Percentiles rank a stretch among this genome's conserved stretches.
Conservation (phyloP, 2,888 invertebrate genomes). For the Asteroscopus sphinx region DNA sequence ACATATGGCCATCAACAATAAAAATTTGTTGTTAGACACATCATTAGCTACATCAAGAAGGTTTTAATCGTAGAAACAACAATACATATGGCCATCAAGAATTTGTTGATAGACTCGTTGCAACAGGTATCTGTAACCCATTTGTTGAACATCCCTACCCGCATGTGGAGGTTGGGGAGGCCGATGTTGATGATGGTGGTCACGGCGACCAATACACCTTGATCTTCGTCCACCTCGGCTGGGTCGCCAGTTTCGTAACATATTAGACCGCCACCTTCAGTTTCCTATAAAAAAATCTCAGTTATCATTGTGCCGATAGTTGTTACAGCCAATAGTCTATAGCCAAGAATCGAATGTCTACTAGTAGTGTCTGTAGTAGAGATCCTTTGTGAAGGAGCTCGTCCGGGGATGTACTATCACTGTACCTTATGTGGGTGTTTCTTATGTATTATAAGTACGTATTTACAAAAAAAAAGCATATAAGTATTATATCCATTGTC, state of each 20-base stretch:
- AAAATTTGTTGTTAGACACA: no score
- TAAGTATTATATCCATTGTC: no score
- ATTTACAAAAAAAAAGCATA: no score
- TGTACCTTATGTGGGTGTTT: no score
- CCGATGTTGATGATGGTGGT: slow-evolving; percentile 66
- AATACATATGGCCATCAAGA: slow-evolving; percentile 26
- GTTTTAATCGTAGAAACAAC: slow-evolving; percentile 22
- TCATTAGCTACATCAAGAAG: slow-evolving; percentile 7
- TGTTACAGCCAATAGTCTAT: no score
- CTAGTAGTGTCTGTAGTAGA: no score
- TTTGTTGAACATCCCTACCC: slow-evolving; percentile 60
- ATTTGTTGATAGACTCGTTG: slow-evolving; percentile 7
- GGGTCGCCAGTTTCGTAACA: slow-evolving; percentile 76
- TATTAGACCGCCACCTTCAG: slow-evolving; percentile 74
- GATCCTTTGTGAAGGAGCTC: no score
- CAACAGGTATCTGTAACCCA: slow-evolving; percentile 66
- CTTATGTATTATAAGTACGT: no score
- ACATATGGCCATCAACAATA: not conserved
- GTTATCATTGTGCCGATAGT: no score
- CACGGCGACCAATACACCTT: slow-evolving; percentile 75
- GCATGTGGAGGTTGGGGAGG: slow-evolving; percentile 69
- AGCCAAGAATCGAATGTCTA: no score
- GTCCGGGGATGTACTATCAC: no score
- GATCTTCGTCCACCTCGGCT: slow-evolving; percentile 56
- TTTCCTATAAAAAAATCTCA: slow-evolving; percentile 62